These are phyloP conservation scores for Zhuqinia jingwanae DNA, from an alignment of 2,888 invertebrate genomes.

Conservation along the genomic window DNA sequence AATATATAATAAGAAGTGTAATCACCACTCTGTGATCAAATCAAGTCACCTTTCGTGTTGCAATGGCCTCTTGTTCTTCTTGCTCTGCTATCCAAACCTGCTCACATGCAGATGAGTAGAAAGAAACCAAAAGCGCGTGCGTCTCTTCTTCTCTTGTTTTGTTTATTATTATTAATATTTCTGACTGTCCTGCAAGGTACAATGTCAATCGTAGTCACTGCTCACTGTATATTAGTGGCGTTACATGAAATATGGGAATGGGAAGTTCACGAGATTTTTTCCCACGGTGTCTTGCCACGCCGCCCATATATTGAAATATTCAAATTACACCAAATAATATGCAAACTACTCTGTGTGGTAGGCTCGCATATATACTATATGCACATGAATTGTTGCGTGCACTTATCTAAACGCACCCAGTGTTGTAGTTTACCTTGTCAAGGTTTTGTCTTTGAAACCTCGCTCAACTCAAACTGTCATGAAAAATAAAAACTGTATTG, in stretches of 20 bases:
- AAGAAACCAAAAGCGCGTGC: constrained; percentile 22
- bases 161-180: background rate
- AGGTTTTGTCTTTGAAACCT: constrained; percentile 50
- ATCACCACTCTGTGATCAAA: constrained; percentile 5
- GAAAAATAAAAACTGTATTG: constrained; percentile 17
- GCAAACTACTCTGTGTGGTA: constrained; percentile 21
- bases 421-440: constrained; percentile 65
- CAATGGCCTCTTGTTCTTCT: constrained; percentile 16
- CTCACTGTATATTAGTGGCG: background rate
- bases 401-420: constrained; percentile 1
- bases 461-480: constrained; percentile 51
- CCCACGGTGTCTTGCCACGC: constrained; percentile 46
- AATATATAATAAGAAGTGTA: background rate
- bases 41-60: constrained; percentile 51
- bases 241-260: constrained; percentile 49
- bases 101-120: background rate
- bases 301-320: constrained; percentile 30
- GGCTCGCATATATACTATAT: too few relatives aligned
- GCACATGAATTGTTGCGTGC: constrained; percentile 20
- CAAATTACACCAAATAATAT: constrained; percentile 26
- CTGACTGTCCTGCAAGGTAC: background rate
- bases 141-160: background rate
- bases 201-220: constrained; percentile 16
- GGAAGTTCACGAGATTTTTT: constrained; percentile 62
- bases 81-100: constrained; percentile 1